A percentile compares a stretch with the other conserved stretches of the same genome.
Evolutionary conservation across 2,797 vertebrate species (phyloP).

Genomic region (Anguilla anguilla): DNA sequence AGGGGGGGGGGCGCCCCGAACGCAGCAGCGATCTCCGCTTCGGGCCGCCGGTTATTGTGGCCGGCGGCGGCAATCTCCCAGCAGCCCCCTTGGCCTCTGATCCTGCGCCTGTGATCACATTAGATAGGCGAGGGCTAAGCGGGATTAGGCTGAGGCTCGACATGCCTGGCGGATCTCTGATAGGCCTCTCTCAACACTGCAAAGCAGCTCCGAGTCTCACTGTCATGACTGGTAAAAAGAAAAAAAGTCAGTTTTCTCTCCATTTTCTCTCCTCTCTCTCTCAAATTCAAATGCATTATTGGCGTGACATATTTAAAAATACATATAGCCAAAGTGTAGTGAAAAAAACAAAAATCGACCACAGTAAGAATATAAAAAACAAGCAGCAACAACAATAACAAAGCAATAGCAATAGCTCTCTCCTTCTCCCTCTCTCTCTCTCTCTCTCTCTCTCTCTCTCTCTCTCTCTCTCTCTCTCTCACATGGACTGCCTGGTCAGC

Average conservation of each 20-base stretch:
- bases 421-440: constrained; percentile 15
- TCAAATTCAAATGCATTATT: too few relatives aligned
- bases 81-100: constrained; percentile 35
- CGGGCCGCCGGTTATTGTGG: constrained; percentile 35
- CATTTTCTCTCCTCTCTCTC: too few relatives aligned
- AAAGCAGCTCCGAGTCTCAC: constrained; percentile 41
- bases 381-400: too few relatives aligned
- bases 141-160: constrained; percentile 45
- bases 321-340: too few relatives aligned
- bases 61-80: constrained; percentile 31
- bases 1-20: background rate
- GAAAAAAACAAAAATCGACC: too few relatives aligned
- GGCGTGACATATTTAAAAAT: too few relatives aligned
- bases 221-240: constrained; percentile 33
- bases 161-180: constrained; percentile 47
- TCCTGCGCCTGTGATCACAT: constrained; percentile 25
- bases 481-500: background rate
- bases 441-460: constrained; percentile 20
- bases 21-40: background rate
- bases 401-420: too few relatives aligned
- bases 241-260: background rate
- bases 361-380: too few relatives aligned
- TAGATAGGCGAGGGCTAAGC: constrained; percentile 20
- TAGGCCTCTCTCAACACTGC: constrained; percentile 36
- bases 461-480: background rate